Conservation (phyloP, 1,140 invertebrate species). For the Episyrphus balteatus region DNA sequence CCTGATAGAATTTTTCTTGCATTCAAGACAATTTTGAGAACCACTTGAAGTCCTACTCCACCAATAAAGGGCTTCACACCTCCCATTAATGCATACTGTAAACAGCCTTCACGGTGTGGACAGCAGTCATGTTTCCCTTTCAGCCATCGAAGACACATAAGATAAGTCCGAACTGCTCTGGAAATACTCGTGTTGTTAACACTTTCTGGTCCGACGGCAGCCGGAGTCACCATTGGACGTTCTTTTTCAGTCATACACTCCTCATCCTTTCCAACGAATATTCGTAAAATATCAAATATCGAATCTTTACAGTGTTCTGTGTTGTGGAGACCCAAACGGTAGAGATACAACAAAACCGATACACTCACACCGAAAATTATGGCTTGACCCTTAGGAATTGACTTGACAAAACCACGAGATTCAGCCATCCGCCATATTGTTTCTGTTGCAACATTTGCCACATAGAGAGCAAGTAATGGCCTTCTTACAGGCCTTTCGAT, state of each 20-base stretch:
- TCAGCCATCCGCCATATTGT: conserved; percentile 63
- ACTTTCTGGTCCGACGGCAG: conserved; percentile 1
- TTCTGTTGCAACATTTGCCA: conserved; percentile 73
- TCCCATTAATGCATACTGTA: conserved; percentile 44
- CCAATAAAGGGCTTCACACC: conserved; percentile 45
- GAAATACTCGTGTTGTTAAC: conserved; percentile 17
- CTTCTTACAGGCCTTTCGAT: conserved; percentile 63
- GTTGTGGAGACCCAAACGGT: conserved; percentile 39
- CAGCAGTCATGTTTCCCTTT: conserved; percentile 42
- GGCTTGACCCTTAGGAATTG: conserved; percentile 53
- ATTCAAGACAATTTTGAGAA: conserved; percentile 39
- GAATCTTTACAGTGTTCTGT: conserved; percentile 38
- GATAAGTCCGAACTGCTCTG: conserved; percentile 23
- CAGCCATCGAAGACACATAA: conserved; percentile 15
- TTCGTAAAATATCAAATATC: conserved; percentile 53
- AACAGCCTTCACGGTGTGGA: conserved; percentile 48
- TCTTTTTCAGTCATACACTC: conserved; percentile 30
- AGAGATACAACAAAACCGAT: conserved; percentile 48
- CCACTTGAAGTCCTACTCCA: conserved; percentile 47
- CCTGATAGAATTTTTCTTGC: conserved; percentile 38
- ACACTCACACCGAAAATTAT: conserved; percentile 51
- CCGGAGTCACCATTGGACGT: neutral
- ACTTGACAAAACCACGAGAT: conserved; percentile 47
- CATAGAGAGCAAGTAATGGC: conserved; percentile 60
- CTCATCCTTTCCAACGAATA: conserved; percentile 53